These are phyloP conservation scores for Pseudoatta argentina DNA, from an alignment of 1,140 invertebrate genomes.

Conservation along the genomic window DNA sequence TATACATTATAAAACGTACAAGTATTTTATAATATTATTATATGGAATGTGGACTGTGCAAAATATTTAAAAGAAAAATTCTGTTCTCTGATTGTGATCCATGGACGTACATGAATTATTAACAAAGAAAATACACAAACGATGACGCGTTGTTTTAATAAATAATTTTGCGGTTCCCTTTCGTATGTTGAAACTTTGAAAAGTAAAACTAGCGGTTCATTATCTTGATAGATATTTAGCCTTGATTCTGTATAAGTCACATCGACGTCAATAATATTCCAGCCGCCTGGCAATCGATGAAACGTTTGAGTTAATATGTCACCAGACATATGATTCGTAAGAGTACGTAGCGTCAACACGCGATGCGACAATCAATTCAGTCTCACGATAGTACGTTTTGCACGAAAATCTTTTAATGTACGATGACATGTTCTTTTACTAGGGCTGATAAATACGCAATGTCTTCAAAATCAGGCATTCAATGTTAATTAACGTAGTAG, in stretches of 20 bases:
- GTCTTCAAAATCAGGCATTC: neutral
- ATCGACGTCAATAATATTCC: slow-evolving; percentile 38
- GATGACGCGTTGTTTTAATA: slow-evolving; percentile 5
- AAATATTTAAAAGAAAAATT: slow-evolving; percentile 25
- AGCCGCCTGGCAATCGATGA: slow-evolving; percentile 34
- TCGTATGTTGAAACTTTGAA: slow-evolving; percentile 2
- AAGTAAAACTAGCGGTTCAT: neutral
- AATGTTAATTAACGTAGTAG: slow-evolving; percentile 11
- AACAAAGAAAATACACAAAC: neutral
- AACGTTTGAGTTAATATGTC: slow-evolving; percentile 40
- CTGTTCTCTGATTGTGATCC: neutral
- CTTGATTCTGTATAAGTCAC: slow-evolving; percentile 23
- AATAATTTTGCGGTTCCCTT: slow-evolving; percentile 18
- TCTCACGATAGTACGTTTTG: neutral
- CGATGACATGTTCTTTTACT: neutral
- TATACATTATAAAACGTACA: neutral
- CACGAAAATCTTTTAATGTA: neutral
- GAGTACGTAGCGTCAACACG: neutral
- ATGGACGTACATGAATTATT: slow-evolving; percentile 6
- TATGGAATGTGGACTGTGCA: neutral
- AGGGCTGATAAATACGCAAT: neutral
- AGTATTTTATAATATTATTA: neutral
- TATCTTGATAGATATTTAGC: slow-evolving; percentile 5
- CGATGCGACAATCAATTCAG: slow-evolving; percentile 19
- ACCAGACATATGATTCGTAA: neutral